Evolutionary conservation across 1,140 invertebrate species (phyloP).

Genomic region (Sitodiplosis mosellana): DNA sequence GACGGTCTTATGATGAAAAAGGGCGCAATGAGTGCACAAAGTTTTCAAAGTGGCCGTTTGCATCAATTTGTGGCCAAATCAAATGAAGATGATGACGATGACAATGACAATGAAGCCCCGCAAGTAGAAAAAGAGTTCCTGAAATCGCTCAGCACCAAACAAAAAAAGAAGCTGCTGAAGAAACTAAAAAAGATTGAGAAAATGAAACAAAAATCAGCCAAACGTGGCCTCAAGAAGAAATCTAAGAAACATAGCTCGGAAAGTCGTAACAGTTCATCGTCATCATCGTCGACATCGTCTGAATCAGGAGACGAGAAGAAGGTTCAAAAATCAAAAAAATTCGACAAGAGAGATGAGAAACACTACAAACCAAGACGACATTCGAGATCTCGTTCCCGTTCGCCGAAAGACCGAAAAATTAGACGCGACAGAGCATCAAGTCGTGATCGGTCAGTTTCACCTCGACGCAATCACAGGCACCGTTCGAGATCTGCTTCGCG

Average conservation of each 20-base stretch:
- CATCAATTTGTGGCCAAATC: constrained; percentile 27
- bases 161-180: constrained; percentile 80
- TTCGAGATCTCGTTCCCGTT: too few species aligned
- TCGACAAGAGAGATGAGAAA: too few species aligned
- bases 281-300: background rate
- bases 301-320: too few species aligned
- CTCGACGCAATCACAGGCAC: too few species aligned
- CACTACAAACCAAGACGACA: too few species aligned
- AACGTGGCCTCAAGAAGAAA: constrained; percentile 24
- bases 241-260: constrained; percentile 12
- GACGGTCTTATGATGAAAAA: constrained; percentile 78
- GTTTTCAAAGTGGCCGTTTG: constrained; percentile 14
- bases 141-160: constrained; percentile 65
- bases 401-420: too few species aligned
- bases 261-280: background rate
- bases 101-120: constrained; percentile 7
- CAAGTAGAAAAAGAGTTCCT: constrained; percentile 54
- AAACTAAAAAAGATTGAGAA: constrained; percentile 63
- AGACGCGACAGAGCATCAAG: too few species aligned
- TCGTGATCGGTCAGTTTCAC: too few species aligned
- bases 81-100: constrained; percentile 38
- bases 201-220: constrained; percentile 31
- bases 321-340: too few species aligned
- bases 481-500: too few species aligned
- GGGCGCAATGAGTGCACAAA: constrained; percentile 35